Evolutionary conservation across 2,113 vertebrate species (phyloP), one percentile per base, ranked within the genome.

Genomic region (Corvus moneduloides): DNA sequence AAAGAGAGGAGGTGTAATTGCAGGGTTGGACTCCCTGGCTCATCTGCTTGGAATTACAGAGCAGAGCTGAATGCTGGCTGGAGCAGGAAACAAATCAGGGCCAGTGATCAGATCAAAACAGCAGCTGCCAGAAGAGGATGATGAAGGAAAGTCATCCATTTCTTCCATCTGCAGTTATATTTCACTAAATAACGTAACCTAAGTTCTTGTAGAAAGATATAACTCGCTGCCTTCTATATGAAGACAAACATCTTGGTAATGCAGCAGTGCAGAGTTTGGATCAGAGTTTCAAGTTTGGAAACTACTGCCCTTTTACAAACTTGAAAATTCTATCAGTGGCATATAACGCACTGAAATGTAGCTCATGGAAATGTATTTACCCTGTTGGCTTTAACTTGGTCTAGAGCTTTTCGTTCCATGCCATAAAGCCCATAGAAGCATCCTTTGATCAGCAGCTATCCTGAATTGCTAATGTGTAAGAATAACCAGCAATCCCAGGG

Each of bases 21-120:
- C 90, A 98, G 98, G 98, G 98, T 98, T 98, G 97, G 89, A 93
- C 94, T 98, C 91, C 92, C 93, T 54, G 80, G 96, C 97, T 98
- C 98, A 98, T 98, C 98, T 98, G 98, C 97, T 98, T 98, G 96
- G 98, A 98, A 98, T 98, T 98, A 98, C 96, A 98, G 98, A 98
- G 98, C 96, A 98, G 97, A 98, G 98, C 97, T 98, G 97, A 98
- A 98, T 97, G 96, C 97, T 97, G 96, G 96, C 98, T 98, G 96
- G 98, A 98, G 98, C 95, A 97, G 98, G 98, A 98, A 98, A 97
- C 98, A 97, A 97, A 98, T 98, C 94, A 79, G 91, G 97, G 97
- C 96, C 97, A 96, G 97, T 94, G 98, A 97, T 96, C 97, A 98
- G 98, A 98, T 98, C 98, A 98, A 97, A 98, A 97, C 95, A 96